These are phyloP conservation scores for Macropus fuliginosus DNA, from an alignment of 2,797 vertebrate species.

Conservation along the genomic window DNA sequence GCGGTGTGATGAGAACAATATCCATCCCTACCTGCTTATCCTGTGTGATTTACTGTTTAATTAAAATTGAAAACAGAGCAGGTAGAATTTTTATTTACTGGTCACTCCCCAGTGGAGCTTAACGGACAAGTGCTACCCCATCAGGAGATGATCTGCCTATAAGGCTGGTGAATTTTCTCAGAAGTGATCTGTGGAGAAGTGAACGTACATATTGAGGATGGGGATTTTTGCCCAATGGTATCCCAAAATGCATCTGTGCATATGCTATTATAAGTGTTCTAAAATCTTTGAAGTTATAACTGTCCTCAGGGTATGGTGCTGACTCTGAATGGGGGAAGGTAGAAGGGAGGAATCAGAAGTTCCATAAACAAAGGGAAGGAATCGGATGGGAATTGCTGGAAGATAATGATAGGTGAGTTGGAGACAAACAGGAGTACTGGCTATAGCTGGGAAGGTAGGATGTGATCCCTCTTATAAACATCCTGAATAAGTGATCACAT, in stretches of 20 bases:
- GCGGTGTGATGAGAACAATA: not conserved
- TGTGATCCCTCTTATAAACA: not conserved
- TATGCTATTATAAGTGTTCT: not conserved
- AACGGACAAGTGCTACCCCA: not conserved
- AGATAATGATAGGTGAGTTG: not conserved
- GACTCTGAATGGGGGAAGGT: not conserved
- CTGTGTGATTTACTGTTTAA: not conserved
- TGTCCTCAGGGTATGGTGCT: not conserved
- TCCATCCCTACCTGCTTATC: not conserved
- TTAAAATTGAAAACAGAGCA: not conserved
- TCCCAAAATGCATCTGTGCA: not conserved
- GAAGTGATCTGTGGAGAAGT: not conserved
- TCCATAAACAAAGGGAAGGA: not conserved
- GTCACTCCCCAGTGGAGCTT: not conserved
- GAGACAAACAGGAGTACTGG: not conserved
- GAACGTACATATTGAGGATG: not conserved
- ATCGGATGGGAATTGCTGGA: not conserved
- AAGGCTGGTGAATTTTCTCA: not conserved
- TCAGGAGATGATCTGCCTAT: not conserved
- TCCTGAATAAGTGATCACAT: not conserved
- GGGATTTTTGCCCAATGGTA: not conserved
- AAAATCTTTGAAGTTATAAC: not conserved
- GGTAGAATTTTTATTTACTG: not conserved
- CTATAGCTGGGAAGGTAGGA: conserved; percentile 4
- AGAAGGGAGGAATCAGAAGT: not conserved